A percentile compares a stretch with the other conserved stretches of the same genome.
phyloP scores from a whole-genome alignment of 2,888 invertebrate species.

The Phymatocera aterrima region DNA sequence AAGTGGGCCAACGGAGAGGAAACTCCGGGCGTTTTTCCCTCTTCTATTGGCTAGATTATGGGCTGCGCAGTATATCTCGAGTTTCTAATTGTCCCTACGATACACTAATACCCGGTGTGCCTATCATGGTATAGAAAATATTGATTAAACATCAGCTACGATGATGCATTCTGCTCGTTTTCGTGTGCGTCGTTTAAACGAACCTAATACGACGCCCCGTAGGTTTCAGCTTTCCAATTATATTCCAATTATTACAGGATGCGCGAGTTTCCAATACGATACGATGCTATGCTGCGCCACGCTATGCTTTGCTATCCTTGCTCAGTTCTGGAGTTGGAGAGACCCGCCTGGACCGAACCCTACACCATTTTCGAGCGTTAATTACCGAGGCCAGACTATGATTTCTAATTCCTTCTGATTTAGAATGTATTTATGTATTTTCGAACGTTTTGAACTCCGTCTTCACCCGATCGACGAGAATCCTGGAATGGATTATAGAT shows the following conservation, averaged over 20 bases:
- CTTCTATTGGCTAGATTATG: not conserved
- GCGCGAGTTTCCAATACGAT: slow-evolving; percentile 10
- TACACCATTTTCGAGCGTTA: not conserved
- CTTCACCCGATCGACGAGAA: no score
- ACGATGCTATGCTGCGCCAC: not conserved
- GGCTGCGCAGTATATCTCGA: not conserved
- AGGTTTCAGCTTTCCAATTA: slow-evolving; percentile 38
- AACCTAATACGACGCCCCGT: slow-evolving; percentile 17
- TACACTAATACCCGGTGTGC: no score
- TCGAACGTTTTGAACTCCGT: no score
- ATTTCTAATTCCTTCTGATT: not conserved
- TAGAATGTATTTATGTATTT: no score
- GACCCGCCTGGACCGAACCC: no score
- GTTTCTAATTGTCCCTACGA: slow-evolving; percentile 3
- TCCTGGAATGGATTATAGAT: no score
- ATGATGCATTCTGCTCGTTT: slow-evolving; percentile 9
- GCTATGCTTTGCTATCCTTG: no score
- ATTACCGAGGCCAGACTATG: not conserved
- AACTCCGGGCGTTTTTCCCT: no score
- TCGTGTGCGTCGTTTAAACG: slow-evolving; percentile 3
- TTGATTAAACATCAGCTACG: not conserved
- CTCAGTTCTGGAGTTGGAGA: no score
- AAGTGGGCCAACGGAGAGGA: not conserved
- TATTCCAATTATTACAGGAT: slow-evolving; percentile 36
- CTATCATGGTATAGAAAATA: not conserved